Conservation (phyloP, 2,888 invertebrate genomes). For the Thumatha senex region DNA sequence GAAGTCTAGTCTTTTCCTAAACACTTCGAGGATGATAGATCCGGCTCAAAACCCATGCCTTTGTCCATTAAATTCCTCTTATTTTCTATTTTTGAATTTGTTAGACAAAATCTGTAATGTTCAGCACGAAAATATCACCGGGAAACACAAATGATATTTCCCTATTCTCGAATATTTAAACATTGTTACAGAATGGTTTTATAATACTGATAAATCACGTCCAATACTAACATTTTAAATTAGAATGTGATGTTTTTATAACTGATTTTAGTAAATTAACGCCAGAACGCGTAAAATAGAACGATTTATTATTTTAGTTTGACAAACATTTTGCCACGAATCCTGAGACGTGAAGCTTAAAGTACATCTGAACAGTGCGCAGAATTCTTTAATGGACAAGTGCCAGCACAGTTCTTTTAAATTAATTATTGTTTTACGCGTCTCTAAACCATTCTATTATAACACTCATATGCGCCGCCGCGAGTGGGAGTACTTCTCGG, state of each 20-base stretch:
- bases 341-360: slow-evolving; percentile 2
- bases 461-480: slow-evolving; percentile 54
- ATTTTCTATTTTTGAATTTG: too few species aligned
- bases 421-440: slow-evolving; percentile 81
- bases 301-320: slow-evolving; percentile 33
- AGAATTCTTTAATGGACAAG: slow-evolving; percentile 68
- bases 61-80: too few species aligned
- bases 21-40: too few species aligned
- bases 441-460: slow-evolving; percentile 75
- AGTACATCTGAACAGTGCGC: slow-evolving; percentile 29
- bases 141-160: slow-evolving; percentile 12
- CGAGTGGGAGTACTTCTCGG: slow-evolving; percentile 63
- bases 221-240: slow-evolving; percentile 27
- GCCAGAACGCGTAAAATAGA: slow-evolving; percentile 19
- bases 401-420: slow-evolving; percentile 75
- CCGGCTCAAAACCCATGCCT: too few species aligned
- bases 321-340: slow-evolving; percentile 24
- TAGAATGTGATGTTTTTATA: slow-evolving; percentile 26
- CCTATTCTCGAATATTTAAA: slow-evolving; percentile 6
- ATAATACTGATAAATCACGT: slow-evolving; percentile 10
- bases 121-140: slow-evolving; percentile 1
- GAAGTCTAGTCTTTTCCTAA: too few species aligned
- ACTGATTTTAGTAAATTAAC: slow-evolving; percentile 34
- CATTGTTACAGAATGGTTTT: slow-evolving; percentile 6
- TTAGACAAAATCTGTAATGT: background rate